A percentile compares a stretch with the other conserved stretches of the same genome.
These are phyloP conservation scores for Platycheirus albimanus DNA, from an alignment of 2,888 invertebrate genomes.

Conservation along the genomic window DNA sequence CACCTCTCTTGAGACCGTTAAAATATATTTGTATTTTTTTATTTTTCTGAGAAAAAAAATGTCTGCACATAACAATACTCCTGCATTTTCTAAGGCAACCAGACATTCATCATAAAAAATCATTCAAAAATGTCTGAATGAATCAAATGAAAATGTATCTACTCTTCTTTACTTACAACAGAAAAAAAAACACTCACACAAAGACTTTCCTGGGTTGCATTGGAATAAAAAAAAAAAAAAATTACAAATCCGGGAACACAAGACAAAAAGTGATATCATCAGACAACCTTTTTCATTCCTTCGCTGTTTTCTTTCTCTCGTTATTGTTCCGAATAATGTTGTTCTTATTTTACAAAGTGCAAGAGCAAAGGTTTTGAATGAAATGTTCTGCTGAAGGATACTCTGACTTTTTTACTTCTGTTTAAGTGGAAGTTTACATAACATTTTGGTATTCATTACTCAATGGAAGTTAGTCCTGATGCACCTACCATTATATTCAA, in stretches of 20 bases:
- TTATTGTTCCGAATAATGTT: constrained; percentile 8
- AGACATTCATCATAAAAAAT: too few species aligned
- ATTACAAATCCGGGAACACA: background rate
- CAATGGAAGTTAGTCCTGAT: constrained; percentile 35
- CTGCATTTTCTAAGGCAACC: too few species aligned
- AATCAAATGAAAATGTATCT: too few species aligned
- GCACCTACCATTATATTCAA: constrained; percentile 34
- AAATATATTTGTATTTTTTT: too few species aligned
- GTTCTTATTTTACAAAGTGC: constrained; percentile 2
- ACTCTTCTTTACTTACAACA: too few species aligned
- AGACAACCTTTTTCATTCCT: constrained; percentile 23
- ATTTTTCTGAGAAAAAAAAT: too few species aligned
- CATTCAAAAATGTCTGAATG: too few species aligned
- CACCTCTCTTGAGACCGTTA: too few species aligned
- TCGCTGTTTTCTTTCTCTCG: background rate
- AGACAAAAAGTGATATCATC: background rate
- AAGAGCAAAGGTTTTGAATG: constrained; percentile 12
- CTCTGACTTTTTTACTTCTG: background rate
- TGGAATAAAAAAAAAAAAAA: constrained; percentile 8
- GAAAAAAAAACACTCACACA: too few species aligned
- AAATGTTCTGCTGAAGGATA: background rate
- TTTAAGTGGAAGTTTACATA: constrained; percentile 28
- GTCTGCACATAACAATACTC: too few species aligned
- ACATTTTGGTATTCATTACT: constrained; percentile 50
- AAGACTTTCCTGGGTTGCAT: too few species aligned